Base-by-base conservation (phyloP, 2,888 invertebrate species). In the Eubasilissa splendida region DNA sequence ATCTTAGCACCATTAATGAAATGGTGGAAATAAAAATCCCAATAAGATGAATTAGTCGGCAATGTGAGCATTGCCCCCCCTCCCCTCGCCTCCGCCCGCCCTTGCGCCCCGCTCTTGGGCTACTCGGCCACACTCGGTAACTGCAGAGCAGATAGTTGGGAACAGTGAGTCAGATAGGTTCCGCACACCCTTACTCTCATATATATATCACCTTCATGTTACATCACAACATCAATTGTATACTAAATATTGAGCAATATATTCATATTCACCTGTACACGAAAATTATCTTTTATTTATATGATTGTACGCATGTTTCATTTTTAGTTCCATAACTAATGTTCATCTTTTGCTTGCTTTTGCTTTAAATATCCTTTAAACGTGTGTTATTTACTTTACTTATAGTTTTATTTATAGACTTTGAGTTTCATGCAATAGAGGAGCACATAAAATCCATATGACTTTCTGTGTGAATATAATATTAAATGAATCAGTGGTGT, bases 91-190 rank as follows among this genome's bases (percentile, higher is more conserved):
- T 70, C 66, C 71, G 76, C 80, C 77, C 77, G 59, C 75, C 54
- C 66, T 22, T 22, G 22, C 22, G 22, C 22, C 22, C 75, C 71
- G 74, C 74, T 53, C 71, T 22, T 22, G 71, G 31, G 70, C 68
- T 59, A 58, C 81, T 78, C 76, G 71, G 78, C 81, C 76, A 14
- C 22, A 22, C 22, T 22, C 22, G 22, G 9, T 56, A 74, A 53
- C 73, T 76, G 80, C 80, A 82, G 77, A 71, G 82, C 83, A 79
- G 81, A 82, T 83, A 81, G 83, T 83, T 83, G 79, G 83, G 82
- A 81, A 59, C 81, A 82, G 84, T 84, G 84, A 84, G 84, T 84
- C 84, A 84, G 81, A 84, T 82, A 84, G 84, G 84, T 84, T 84
- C 82, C 84, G 76, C 79, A 66, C 82, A 81, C 54, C 58, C 52